These are phyloP conservation scores for Patella ulyssiponensis DNA, from an alignment of 2,888 invertebrate species.

Conservation along the genomic window DNA sequence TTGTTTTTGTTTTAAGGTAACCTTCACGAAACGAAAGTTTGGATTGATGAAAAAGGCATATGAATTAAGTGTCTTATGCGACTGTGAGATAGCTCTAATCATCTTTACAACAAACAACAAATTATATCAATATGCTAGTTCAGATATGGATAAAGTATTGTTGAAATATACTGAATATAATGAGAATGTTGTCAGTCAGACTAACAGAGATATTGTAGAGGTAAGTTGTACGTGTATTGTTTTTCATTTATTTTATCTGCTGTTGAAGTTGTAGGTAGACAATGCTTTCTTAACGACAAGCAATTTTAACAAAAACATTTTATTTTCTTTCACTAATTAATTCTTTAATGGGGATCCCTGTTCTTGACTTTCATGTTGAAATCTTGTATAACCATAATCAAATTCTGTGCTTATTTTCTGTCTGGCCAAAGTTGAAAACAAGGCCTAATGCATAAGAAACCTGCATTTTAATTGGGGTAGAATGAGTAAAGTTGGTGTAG, in stretches of 20 bases:
- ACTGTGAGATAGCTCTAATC: slow-evolving; percentile 99
- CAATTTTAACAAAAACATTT: not conserved
- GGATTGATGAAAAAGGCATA: slow-evolving; percentile 99
- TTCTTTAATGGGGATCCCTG: slow-evolving; percentile 7
- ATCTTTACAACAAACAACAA: slow-evolving; percentile 99
- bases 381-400: too few relatives aligned
- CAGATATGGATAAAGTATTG: slow-evolving; percentile 97
- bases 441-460: too few relatives aligned
- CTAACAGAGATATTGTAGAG: slow-evolving; percentile 99
- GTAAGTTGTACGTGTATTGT: slow-evolving; percentile 77
- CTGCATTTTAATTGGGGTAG: too few relatives aligned
- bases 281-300: not conserved
- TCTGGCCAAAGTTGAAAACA: too few relatives aligned
- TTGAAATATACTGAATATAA: slow-evolving; percentile 99
- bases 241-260: not conserved
- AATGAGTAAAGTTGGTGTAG: too few relatives aligned
- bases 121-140: slow-evolving; percentile 92
- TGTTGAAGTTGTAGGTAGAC: not conserved
- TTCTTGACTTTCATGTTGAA: slow-evolving; percentile 1
- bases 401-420: too few relatives aligned
- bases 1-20: slow-evolving; percentile 82
- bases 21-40: slow-evolving; percentile 99
- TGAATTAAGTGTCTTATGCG: slow-evolving; percentile 97
- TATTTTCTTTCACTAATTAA: not conserved
- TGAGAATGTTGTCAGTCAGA: slow-evolving; percentile 99